Evolutionary conservation across 2,113 vertebrate species (phyloP).

Genomic region (Triplophysa tibetana): DNA sequence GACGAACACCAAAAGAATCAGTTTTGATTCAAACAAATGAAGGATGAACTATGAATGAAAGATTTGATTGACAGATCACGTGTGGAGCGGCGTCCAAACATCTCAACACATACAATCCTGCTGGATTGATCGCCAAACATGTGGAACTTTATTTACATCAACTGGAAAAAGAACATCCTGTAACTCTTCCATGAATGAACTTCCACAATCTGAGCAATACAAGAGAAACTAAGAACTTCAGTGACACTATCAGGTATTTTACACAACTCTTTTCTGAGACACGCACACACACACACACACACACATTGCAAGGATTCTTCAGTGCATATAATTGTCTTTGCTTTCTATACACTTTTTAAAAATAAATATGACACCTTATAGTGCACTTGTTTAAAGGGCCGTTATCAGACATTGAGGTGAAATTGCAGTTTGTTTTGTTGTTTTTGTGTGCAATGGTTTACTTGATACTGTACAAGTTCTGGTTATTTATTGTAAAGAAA

Average conservation of each 20-base stretch:
- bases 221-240: slow-evolving; percentile 58
- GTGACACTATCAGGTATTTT: slow-evolving; percentile 75
- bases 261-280: slow-evolving; percentile 50
- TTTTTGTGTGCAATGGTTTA: slow-evolving; percentile 59
- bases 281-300: not conserved
- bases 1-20: not conserved
- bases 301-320: slow-evolving; percentile 40
- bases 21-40: not conserved
- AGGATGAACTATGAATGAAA: not conserved
- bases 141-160: not conserved
- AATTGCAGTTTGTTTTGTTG: slow-evolving; percentile 37
- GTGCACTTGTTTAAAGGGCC: slow-evolving; percentile 67
- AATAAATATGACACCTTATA: slow-evolving; percentile 57
- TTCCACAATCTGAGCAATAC: slow-evolving; percentile 56
- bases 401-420: slow-evolving; percentile 58
- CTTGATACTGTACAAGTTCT: slow-evolving; percentile 43
- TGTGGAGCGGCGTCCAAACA: too few species aligned
- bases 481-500: slow-evolving; percentile 49
- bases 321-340: slow-evolving; percentile 49
- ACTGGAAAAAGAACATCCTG: slow-evolving; percentile 12
- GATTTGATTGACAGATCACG: not conserved
- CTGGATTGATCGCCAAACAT: not conserved
- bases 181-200: slow-evolving; percentile 18
- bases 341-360: slow-evolving; percentile 61
- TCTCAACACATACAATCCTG: not conserved